These are phyloP conservation scores for Psammodynastes pulverulentus DNA, from an alignment of 2,113 vertebrate species.

Conservation along the genomic window DNA sequence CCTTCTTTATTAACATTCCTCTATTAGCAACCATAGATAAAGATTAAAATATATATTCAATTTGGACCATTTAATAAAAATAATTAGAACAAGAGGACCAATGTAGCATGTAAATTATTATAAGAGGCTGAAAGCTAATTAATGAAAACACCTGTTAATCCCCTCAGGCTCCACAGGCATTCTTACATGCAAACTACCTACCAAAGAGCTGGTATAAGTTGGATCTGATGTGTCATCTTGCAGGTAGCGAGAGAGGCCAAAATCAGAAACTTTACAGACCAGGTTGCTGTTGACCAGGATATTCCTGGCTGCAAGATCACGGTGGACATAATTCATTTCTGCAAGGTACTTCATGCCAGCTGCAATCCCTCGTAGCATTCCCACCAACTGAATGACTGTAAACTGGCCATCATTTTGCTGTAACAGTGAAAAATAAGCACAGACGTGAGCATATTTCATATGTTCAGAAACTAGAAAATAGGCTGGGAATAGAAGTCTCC, in stretches of 20 bases:
- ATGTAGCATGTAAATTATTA: neutral
- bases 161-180: neutral
- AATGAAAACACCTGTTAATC: neutral
- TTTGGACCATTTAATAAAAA: neutral
- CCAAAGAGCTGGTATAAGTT: slow-evolving; percentile 97
- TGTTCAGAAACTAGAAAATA: neutral
- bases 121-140: neutral
- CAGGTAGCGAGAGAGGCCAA: slow-evolving; percentile 93
- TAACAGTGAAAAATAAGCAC: neutral
- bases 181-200: slow-evolving; percentile 62
- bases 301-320: slow-evolving; percentile 94
- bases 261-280: slow-evolving; percentile 98
- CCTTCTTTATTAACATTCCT: neutral
- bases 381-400: slow-evolving; percentile 97
- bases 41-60: neutral
- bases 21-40: neutral
- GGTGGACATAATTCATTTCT: slow-evolving; percentile 97
- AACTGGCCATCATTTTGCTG: slow-evolving; percentile 99
- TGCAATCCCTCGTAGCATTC: slow-evolving; percentile 94
- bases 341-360: slow-evolving; percentile 98
- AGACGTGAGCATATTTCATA: slow-evolving; percentile 14
- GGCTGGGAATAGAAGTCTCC: neutral
- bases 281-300: slow-evolving; percentile 98
- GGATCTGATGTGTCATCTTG: slow-evolving; percentile 96
- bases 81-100: neutral